phyloP scores from a whole-genome alignment of 2,888 invertebrate genomes.

The Alviniconcha strummeri region DNA sequence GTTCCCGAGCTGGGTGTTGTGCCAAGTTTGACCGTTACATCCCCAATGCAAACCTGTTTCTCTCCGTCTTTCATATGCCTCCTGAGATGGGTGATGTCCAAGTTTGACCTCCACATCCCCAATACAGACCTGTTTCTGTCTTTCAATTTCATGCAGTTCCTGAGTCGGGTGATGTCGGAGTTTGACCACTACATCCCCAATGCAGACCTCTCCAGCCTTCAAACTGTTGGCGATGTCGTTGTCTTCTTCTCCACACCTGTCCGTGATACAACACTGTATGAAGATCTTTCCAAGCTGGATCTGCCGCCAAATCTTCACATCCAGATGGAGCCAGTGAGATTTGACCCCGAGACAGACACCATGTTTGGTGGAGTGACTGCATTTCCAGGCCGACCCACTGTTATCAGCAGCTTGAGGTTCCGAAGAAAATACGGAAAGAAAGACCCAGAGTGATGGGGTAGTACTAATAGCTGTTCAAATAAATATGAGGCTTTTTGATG shows the following conservation, averaged over 20 bases:
- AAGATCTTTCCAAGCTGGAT: slow-evolving; percentile 74
- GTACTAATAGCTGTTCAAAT: too few species aligned
- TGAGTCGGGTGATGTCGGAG: slow-evolving; percentile 82
- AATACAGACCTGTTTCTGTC: too few species aligned
- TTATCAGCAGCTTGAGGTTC: slow-evolving; percentile 88
- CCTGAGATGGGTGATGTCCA: too few species aligned
- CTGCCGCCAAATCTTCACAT: slow-evolving; percentile 92
- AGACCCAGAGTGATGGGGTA: neutral
- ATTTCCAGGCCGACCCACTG: slow-evolving; percentile 88
- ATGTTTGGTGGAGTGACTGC: slow-evolving; percentile 86
- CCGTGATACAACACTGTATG: slow-evolving; percentile 55
- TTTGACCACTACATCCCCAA: slow-evolving; percentile 89
- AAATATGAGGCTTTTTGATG: too few species aligned
- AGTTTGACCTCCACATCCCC: too few species aligned
- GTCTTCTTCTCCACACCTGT: slow-evolving; percentile 62
- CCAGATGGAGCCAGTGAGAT: slow-evolving; percentile 86
- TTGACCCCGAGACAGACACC: slow-evolving; percentile 86
- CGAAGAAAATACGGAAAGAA: slow-evolving; percentile 82
- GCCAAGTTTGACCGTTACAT: too few species aligned
- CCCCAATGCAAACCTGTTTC: too few species aligned
- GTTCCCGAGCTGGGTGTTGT: too few species aligned
- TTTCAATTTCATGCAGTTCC: slow-evolving; percentile 72
- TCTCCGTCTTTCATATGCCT: too few species aligned
- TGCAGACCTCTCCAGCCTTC: slow-evolving; percentile 84
- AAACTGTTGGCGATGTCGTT: slow-evolving; percentile 78